These are phyloP conservation scores for Eurystomus glaucurus DNA, from an alignment of 2,797 vertebrate genomes.

Conservation along the genomic window DNA sequence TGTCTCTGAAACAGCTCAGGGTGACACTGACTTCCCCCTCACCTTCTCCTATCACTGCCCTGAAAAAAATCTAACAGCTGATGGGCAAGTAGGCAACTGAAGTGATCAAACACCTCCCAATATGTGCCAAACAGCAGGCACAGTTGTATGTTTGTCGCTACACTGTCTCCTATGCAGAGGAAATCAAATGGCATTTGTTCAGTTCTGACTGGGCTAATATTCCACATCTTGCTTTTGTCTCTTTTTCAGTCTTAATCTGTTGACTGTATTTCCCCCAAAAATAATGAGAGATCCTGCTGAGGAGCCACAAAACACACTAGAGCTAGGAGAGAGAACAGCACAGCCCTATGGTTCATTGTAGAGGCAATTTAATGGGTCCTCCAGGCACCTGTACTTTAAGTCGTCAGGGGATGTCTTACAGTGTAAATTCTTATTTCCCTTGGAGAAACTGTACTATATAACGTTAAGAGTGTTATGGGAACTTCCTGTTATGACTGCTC, in stretches of 20 bases:
- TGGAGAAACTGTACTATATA: slow-evolving; percentile 42
- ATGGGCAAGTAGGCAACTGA: neutral
- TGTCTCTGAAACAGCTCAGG: neutral
- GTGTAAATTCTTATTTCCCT: slow-evolving; percentile 44
- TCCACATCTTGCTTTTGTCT: neutral
- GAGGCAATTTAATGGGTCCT: slow-evolving; percentile 65
- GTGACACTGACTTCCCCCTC: neutral
- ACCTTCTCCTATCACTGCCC: neutral
- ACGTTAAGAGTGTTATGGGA: slow-evolving; percentile 8
- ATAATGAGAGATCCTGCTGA: slow-evolving; percentile 50
- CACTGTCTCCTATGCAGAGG: slow-evolving; percentile 36
- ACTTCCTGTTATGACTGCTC: neutral
- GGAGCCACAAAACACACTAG: neutral
- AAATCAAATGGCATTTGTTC: slow-evolving; percentile 57
- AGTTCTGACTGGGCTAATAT: slow-evolving; percentile 8
- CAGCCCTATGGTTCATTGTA: neutral
- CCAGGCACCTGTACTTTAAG: slow-evolving; percentile 23
- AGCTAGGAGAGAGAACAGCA: neutral
- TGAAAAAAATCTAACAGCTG: slow-evolving; percentile 30
- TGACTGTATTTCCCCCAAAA: slow-evolving; percentile 35
- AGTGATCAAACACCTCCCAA: slow-evolving; percentile 32
- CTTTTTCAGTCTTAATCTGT: slow-evolving; percentile 36
- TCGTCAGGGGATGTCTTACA: slow-evolving; percentile 12
- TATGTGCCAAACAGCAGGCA: neutral
- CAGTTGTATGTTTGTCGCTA: slow-evolving; percentile 27